A percentile compares a stretch with the other conserved stretches of the same genome.
These are phyloP conservation scores for Hydrolagus colliei DNA, from an alignment of 2,797 vertebrate genomes.

Conservation along the genomic window DNA sequence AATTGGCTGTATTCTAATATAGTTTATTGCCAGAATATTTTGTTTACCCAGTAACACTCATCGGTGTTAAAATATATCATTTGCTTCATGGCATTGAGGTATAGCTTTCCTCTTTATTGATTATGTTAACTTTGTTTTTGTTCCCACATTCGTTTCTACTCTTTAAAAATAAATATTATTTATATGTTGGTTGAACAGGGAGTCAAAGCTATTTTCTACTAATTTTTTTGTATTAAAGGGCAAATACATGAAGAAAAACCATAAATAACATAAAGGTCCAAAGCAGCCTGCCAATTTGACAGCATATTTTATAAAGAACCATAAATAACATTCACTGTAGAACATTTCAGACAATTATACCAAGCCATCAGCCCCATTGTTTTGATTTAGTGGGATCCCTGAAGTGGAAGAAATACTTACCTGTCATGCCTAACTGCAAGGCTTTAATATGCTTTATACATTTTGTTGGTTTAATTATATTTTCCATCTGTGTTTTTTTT, in stretches of 20 bases:
- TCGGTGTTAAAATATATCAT: not conserved
- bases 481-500: slow-evolving; percentile 41
- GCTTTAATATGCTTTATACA: slow-evolving; percentile 37
- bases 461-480: slow-evolving; percentile 41
- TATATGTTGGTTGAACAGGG: not conserved
- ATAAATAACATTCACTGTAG: slow-evolving; percentile 48
- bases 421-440: slow-evolving; percentile 41
- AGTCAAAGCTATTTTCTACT: slow-evolving; percentile 31
- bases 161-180: not conserved
- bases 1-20: too few relatives aligned
- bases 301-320: slow-evolving; percentile 51
- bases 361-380: slow-evolving; percentile 39
- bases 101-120: not conserved
- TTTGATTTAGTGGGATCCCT: slow-evolving; percentile 49
- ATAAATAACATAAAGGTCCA: slow-evolving; percentile 47
- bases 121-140: not conserved
- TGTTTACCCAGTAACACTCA: too few relatives aligned
- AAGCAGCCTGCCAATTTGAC: slow-evolving; percentile 44
- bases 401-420: slow-evolving; percentile 45
- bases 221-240: slow-evolving; percentile 36
- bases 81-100: not conserved
- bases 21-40: too few relatives aligned
- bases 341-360: slow-evolving; percentile 53
- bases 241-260: slow-evolving; percentile 36
- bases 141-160: not conserved